phyloP scores from a whole-genome alignment of 2,888 invertebrate species.

The Drosophila rellima region DNA sequence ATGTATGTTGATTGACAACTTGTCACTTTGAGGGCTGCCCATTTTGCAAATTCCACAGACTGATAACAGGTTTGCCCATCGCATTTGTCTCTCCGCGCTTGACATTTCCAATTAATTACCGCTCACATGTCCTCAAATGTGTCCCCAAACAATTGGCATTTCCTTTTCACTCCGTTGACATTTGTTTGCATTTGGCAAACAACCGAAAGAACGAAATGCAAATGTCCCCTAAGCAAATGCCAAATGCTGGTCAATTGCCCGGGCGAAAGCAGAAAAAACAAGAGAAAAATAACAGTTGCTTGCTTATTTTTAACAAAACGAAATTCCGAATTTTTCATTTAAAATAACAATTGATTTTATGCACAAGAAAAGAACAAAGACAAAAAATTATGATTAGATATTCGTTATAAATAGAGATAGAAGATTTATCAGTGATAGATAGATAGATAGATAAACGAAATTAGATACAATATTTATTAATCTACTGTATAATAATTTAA shows the following conservation, averaged over 20 bases:
- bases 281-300: constrained; percentile 43
- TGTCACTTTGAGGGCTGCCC: constrained; percentile 28
- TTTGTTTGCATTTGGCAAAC: constrained; percentile 50
- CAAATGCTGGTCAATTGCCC: constrained; percentile 8
- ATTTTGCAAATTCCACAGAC: constrained; percentile 3
- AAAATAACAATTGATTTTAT: background rate
- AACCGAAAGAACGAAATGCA: constrained; percentile 24
- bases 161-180: constrained; percentile 22
- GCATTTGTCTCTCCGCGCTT: constrained; percentile 10
- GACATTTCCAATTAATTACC: constrained; percentile 51
- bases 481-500: no score
- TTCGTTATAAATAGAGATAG: no score
- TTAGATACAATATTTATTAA: no score
- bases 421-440: no score
- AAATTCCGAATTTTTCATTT: background rate
- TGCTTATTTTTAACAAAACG: background rate
- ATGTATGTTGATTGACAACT: constrained; percentile 71
- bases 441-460: no score
- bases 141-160: constrained; percentile 23
- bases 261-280: background rate
- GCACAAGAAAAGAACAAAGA: no score
- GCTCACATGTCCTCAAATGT: constrained; percentile 25
- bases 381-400: no score
- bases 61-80: constrained; percentile 49
- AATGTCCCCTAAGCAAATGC: constrained; percentile 13